These are phyloP conservation scores for Hydrozoanthus tunicans DNA, from an alignment of 64 coral and sea anemone genomes.

Conservation along the genomic window DNA sequence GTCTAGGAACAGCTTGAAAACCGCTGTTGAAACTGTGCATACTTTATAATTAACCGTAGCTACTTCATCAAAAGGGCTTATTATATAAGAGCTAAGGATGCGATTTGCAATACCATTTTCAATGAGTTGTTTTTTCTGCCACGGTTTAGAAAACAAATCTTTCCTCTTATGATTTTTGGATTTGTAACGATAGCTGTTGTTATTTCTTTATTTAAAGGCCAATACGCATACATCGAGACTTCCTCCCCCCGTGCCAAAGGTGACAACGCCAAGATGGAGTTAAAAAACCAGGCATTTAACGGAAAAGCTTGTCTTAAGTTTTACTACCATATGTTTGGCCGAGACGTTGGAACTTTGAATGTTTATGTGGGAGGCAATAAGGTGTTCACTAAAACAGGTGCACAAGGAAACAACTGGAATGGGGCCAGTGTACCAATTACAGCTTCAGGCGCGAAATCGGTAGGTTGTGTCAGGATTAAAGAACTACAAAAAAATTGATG, in stretches of 20 bases:
- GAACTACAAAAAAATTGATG: too few species aligned
- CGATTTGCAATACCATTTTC: too few species aligned
- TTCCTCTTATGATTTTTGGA: too few species aligned
- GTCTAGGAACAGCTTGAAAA: too few species aligned
- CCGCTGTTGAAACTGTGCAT: too few species aligned
- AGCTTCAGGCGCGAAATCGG: neutral
- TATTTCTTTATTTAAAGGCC: neutral
- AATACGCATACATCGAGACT: neutral
- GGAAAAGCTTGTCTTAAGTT: constrained; percentile 8
- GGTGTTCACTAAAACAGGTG: neutral
- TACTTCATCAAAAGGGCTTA: too few species aligned
- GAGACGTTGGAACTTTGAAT: neutral
- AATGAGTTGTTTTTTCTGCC: too few species aligned
- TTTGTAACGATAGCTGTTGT: too few species aligned
- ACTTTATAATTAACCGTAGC: too few species aligned
- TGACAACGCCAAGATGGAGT: constrained; percentile 5
- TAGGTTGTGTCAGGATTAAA: neutral
- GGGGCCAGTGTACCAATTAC: neutral
- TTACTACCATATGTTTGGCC: neutral
- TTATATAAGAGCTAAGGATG: too few species aligned
- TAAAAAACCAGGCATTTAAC: neutral
- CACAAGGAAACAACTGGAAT: neutral
- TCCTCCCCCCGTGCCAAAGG: neutral
- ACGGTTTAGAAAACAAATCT: too few species aligned
- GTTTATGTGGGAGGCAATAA: neutral